Conservation (phyloP, 2,797 vertebrate species). For the Borostomias antarcticus region DNA sequence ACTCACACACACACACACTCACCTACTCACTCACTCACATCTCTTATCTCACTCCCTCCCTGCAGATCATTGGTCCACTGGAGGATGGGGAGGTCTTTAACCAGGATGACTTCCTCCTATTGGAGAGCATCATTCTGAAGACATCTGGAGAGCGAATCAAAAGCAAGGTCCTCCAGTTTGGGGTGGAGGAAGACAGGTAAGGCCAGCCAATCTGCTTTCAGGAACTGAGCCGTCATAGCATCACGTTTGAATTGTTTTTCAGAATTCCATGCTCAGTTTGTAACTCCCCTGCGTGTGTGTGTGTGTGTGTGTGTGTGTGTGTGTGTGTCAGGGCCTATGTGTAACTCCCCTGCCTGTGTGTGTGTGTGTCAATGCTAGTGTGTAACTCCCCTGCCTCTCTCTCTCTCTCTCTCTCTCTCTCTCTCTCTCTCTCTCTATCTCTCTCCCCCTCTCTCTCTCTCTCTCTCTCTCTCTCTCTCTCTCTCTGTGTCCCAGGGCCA, state of each 20-base stretch:
- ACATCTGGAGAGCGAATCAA: conserved; percentile 96
- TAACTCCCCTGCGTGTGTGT: background rate
- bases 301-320: background rate
- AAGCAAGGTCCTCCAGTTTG: conserved; percentile 88
- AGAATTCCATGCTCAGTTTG: background rate
- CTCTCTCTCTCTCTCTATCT: too few relatives aligned
- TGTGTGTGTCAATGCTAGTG: too few relatives aligned
- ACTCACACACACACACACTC: background rate
- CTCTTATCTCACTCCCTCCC: conserved; percentile 1
- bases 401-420: too few relatives aligned
- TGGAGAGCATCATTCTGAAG: conserved; percentile 95
- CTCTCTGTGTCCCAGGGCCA: conserved; percentile 81
- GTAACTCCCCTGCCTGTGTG: too few relatives aligned
- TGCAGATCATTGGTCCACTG: conserved; percentile 91
- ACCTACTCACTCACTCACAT: background rate
- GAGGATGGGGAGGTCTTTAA: conserved; percentile 92
- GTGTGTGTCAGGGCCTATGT: too few relatives aligned
- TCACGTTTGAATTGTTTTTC: background rate
- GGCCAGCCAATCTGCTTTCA: conserved; percentile 10
- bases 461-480: too few relatives aligned
- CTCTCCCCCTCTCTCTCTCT: too few relatives aligned
- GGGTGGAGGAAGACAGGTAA: conserved; percentile 93
- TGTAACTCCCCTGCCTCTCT: too few relatives aligned
- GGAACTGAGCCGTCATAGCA: background rate
- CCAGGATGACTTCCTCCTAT: conserved; percentile 95